A percentile compares a stretch with the other conserved stretches of the same genome.
These are phyloP conservation scores for Sitodiplosis mosellana DNA, from an alignment of 1,140 invertebrate species.

Conservation along the genomic window DNA sequence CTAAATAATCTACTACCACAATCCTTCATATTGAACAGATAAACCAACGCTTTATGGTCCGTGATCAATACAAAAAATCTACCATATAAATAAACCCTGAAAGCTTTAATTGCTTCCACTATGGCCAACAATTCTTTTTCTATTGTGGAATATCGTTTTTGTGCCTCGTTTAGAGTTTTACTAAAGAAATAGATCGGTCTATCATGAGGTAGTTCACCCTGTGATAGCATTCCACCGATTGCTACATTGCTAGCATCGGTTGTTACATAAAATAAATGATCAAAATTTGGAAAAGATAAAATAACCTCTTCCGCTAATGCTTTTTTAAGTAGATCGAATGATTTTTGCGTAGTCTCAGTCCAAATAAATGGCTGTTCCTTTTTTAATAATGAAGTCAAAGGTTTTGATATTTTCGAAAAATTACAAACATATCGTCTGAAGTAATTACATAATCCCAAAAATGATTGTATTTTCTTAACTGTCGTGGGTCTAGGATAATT, in stretches of 20 bases:
- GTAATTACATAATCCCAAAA: slow-evolving; percentile 8
- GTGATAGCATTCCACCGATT: slow-evolving; percentile 9
- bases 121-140: slow-evolving; percentile 16
- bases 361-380: background rate
- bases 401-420: slow-evolving; percentile 10
- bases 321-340: background rate
- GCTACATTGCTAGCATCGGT: slow-evolving; percentile 8
- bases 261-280: slow-evolving; percentile 5
- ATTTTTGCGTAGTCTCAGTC: background rate
- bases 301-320: slow-evolving; percentile 13
- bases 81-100: slow-evolving; percentile 27
- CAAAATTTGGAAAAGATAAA: slow-evolving; percentile 15
- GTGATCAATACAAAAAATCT: slow-evolving; percentile 28
- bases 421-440: slow-evolving; percentile 11
- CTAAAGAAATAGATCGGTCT: slow-evolving; percentile 10
- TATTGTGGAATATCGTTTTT: slow-evolving; percentile 14
- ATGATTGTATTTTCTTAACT: background rate
- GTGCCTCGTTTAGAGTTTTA: slow-evolving; percentile 13
- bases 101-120: too few relatives aligned
- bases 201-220: slow-evolving; percentile 6
- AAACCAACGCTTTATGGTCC: slow-evolving; percentile 30
- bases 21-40: slow-evolving; percentile 27
- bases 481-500: background rate
- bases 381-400: background rate
- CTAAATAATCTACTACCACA: slow-evolving; percentile 11